These are phyloP conservation scores for Microctenopoma steveboyesi DNA, from an alignment of 2,797 vertebrate species.

Conservation along the genomic window DNA sequence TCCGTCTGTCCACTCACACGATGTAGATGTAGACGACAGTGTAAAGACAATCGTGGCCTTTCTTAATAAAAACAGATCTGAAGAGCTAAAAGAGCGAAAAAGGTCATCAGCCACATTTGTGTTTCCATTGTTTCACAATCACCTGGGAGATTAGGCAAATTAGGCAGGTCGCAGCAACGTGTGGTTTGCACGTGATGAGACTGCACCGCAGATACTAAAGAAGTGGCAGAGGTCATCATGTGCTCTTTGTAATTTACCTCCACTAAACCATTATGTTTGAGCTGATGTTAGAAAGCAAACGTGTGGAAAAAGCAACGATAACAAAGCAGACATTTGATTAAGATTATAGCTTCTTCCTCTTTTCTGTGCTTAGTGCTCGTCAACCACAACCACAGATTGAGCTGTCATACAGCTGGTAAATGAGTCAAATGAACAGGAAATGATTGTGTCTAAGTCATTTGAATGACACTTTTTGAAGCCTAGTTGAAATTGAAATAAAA, in stretches of 20 bases:
- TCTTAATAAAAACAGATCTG: conserved; percentile 9
- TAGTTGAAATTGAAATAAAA: too few relatives aligned
- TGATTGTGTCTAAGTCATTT: too few relatives aligned
- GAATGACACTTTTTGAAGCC: too few relatives aligned
- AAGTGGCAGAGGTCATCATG: background rate
- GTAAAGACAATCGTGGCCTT: background rate
- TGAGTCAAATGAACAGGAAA: too few relatives aligned
- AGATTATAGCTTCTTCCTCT: too few relatives aligned
- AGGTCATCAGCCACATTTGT: background rate
- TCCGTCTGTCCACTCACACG: conserved; percentile 3
- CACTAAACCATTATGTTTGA: background rate
- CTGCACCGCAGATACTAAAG: background rate
- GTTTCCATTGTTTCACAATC: background rate
- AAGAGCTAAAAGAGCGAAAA: background rate
- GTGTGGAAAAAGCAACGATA: background rate
- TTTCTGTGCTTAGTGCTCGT: too few relatives aligned
- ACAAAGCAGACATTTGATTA: too few relatives aligned
- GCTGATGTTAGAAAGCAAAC: background rate
- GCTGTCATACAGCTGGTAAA: too few relatives aligned
- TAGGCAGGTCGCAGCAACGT: background rate
- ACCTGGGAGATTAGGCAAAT: background rate
- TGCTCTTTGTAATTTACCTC: background rate
- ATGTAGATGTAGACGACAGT: background rate
- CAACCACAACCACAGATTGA: too few relatives aligned
- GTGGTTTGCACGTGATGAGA: background rate